Conservation (phyloP, 2,797 vertebrate genomes). For the Emydoidea blandingii region DNA sequence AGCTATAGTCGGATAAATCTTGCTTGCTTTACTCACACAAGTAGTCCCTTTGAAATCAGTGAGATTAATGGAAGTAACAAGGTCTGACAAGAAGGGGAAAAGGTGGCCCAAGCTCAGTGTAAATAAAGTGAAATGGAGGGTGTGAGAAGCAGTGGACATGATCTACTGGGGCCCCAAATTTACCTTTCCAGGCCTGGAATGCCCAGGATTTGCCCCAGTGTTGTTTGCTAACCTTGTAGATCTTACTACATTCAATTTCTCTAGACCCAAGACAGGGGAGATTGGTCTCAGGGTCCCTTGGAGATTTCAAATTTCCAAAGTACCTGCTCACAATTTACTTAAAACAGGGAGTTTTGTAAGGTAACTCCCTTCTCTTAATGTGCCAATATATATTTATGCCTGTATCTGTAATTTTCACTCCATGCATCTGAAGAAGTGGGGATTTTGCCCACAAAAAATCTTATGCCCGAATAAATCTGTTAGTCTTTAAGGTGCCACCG, state of each 20-base stretch:
- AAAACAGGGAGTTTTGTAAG: not conserved
- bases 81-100: not conserved
- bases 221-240: not conserved
- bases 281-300: slow-evolving; percentile 4
- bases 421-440: no score
- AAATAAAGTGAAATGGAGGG: no score
- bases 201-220: not conserved
- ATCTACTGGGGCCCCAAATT: no score
- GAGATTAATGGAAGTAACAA: not conserved
- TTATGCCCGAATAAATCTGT: no score
- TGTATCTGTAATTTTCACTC: no score
- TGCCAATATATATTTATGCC: no score
- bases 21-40: slow-evolving; percentile 39
- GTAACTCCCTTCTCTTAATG: no score
- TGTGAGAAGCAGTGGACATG: no score
- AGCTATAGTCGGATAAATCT: slow-evolving; percentile 4
- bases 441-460: no score
- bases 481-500: no score
- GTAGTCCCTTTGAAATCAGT: slow-evolving; percentile 19
- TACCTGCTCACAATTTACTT: slow-evolving; percentile 34
- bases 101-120: not conserved
- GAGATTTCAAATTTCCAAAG: not conserved
- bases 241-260: not conserved
- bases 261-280: not conserved
- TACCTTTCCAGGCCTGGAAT: no score